phyloP scores from a whole-genome alignment of 2,113 vertebrate genomes.

The Origma solitaria region DNA sequence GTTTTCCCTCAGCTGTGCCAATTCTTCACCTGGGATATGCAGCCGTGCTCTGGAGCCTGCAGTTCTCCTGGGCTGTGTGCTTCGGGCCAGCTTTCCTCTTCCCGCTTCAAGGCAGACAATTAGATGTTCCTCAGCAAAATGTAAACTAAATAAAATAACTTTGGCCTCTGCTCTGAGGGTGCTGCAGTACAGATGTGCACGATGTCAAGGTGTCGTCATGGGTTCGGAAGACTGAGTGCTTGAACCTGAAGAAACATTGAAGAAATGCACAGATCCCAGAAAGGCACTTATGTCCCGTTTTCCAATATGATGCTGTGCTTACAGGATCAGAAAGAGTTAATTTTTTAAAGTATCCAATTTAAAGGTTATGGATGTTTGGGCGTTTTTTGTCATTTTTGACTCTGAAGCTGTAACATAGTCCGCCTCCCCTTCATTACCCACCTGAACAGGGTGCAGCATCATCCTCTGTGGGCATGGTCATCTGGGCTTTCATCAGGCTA shows the following conservation, averaged over 20 bases:
- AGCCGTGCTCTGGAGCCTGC: neutral
- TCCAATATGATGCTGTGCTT: neutral
- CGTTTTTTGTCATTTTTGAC: too few species aligned
- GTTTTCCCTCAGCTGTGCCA: neutral
- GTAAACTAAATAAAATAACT: neutral
- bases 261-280: neutral
- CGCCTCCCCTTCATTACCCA: neutral
- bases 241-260: neutral
- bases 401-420: neutral
- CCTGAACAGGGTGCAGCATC: neutral
- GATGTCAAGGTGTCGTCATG: fast-evolving
- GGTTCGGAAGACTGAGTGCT: neutral
- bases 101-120: neutral
- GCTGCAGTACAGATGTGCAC: neutral
- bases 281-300: fast-evolving
- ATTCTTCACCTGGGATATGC: fast-evolving
- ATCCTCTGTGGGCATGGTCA: neutral
- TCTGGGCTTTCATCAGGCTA: neutral
- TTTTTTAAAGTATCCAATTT: neutral
- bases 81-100: neutral
- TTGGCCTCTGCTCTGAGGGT: neutral
- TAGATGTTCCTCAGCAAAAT: neutral
- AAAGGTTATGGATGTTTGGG: neutral
- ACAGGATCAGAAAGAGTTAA: neutral
- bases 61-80: neutral